Percentiles rank a stretch among this genome's conserved stretches.
Conservation (phyloP, 2,888 invertebrate species). For the Euproctis similis region DNA sequence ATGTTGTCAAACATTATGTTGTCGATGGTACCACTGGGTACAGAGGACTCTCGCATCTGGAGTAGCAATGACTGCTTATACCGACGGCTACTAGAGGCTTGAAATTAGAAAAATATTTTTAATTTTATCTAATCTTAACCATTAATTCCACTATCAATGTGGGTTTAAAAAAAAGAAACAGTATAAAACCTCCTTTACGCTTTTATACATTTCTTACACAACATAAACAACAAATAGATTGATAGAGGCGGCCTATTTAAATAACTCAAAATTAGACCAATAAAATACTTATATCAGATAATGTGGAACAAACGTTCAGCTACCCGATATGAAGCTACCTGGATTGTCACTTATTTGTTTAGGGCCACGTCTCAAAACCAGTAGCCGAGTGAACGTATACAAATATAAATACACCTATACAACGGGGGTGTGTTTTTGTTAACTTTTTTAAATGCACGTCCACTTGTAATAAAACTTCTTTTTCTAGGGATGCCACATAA, state of each 20-base stretch:
- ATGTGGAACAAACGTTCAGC: conserved; percentile 66
- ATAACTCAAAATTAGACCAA: conserved; percentile 7
- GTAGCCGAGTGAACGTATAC: conserved; percentile 62
- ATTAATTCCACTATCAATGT: too few species aligned
- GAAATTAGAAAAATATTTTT: too few species aligned
- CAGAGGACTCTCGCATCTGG: too few species aligned
- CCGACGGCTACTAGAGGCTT: too few species aligned
- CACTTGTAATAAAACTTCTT: conserved; percentile 55
- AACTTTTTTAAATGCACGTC: conserved; percentile 57
- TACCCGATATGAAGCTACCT: conserved; percentile 63
- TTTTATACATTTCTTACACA: too few species aligned
- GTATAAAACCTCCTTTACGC: too few species aligned
- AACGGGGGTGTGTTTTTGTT: conserved; percentile 60
- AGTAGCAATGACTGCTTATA: too few species aligned
- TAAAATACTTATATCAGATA: conserved; percentile 65
- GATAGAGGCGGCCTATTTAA: background rate
- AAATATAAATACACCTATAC: conserved; percentile 43
- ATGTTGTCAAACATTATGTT: too few species aligned
- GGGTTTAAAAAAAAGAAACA: too few species aligned
- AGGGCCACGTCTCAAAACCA: conserved; percentile 70
- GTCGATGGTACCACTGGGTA: too few species aligned
- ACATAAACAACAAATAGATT: background rate
- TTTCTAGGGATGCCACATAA: conserved; percentile 45
- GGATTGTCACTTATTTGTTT: conserved; percentile 72
- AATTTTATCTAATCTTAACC: too few species aligned